These are phyloP conservation scores for Tenualosa thibaudeaui DNA, from an alignment of 2,797 vertebrate species.

Conservation along the genomic window DNA sequence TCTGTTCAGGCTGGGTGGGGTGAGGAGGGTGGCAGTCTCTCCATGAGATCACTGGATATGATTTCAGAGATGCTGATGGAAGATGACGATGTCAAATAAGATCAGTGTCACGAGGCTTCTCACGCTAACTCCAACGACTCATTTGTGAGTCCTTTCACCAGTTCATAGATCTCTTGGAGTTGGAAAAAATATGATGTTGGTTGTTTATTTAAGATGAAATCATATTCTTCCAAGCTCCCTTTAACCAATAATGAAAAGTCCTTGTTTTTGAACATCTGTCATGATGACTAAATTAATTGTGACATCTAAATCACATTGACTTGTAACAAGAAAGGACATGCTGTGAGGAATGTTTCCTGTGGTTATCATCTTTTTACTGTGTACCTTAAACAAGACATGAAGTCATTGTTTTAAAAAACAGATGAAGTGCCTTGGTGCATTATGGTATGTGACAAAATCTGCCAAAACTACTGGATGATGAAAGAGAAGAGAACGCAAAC, in stretches of 20 bases:
- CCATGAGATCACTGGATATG: not conserved
- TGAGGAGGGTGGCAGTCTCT: not conserved
- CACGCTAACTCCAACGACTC: not conserved
- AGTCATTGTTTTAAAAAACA: not conserved
- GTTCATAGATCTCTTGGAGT: not conserved
- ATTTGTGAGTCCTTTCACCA: not conserved
- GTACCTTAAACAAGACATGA: not conserved
- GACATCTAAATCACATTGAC: slow-evolving; percentile 4
- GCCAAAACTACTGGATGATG: not conserved
- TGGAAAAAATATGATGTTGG: not conserved
- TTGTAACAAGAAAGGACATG: slow-evolving; percentile 5
- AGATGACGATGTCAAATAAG: not conserved
- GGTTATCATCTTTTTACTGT: not conserved
- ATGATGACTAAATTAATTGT: not conserved
- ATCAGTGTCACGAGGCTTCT: not conserved
- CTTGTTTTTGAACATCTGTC: not conserved
- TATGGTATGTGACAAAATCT: not conserved
- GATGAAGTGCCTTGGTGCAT: not conserved
- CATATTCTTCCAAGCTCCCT: not conserved
- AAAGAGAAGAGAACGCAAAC: not conserved
- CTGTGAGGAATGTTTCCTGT: not conserved
- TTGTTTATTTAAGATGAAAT: not conserved
- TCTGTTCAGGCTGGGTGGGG: not conserved
- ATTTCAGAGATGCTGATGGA: slow-evolving; percentile 11
- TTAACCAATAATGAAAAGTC: not conserved